Evolutionary conservation across 2,888 invertebrate species (phyloP).

Genomic region (Perizoma flavofasciatum): DNA sequence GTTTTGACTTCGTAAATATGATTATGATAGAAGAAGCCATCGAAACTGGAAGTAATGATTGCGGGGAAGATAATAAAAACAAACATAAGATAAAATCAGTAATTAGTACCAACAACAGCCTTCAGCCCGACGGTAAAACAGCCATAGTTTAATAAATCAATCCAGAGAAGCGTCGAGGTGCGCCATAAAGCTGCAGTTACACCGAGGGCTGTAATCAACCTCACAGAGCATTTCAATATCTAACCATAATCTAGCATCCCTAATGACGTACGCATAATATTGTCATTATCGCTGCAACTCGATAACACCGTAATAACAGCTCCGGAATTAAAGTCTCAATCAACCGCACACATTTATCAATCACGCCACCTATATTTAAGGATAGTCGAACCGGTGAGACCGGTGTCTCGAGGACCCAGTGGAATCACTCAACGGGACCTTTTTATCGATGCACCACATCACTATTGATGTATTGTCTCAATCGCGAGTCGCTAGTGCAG

Average conservation of each 20-base stretch:
- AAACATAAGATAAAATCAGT: conserved; percentile 17
- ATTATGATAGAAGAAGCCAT: background rate
- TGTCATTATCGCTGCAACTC: conserved; percentile 54
- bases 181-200: conserved; percentile 19
- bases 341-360: conserved; percentile 65
- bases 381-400: conserved; percentile 48
- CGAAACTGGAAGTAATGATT: conserved; percentile 2
- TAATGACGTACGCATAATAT: conserved; percentile 55
- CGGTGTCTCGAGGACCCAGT: conserved; percentile 43
- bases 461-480: conserved; percentile 67
- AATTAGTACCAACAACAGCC: conserved; percentile 11
- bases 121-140: background rate
- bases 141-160: conserved; percentile 1
- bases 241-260: conserved; percentile 43
- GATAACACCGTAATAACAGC: conserved; percentile 61
- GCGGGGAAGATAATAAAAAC: conserved; percentile 9
- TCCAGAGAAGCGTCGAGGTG: background rate
- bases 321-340: conserved; percentile 68
- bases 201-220: conserved; percentile 32
- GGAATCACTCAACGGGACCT: conserved; percentile 64
- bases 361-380: conserved; percentile 55
- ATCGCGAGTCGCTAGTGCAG: conserved; percentile 41
- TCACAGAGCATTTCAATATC: conserved; percentile 46
- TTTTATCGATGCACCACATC: conserved; percentile 64
- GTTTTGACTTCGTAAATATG: background rate